phyloP scores from a whole-genome alignment of 64 coral and sea anemone species.

The Actinia tenebrosa region DNA sequence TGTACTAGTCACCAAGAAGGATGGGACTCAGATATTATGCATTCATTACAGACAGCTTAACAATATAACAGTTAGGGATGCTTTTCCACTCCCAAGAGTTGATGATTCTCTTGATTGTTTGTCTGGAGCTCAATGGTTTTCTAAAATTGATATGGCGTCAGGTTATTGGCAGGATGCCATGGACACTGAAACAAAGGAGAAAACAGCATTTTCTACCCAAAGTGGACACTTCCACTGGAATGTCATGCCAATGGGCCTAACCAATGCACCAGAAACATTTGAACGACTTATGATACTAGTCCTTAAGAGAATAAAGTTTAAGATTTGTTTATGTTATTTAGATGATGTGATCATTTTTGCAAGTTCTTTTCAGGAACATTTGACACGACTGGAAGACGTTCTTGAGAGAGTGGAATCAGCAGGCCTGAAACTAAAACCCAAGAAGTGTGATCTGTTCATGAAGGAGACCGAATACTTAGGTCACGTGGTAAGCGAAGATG shows the following conservation, averaged over 20 bases:
- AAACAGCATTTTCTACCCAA: slow-evolving; percentile 15
- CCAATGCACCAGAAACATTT: slow-evolving; percentile 31
- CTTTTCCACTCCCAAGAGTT: slow-evolving; percentile 17
- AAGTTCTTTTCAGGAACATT: slow-evolving; percentile 30
- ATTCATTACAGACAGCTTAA: slow-evolving; percentile 27
- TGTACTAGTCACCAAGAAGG: slow-evolving; percentile 26
- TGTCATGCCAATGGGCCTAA: slow-evolving; percentile 28
- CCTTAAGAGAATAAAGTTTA: background rate
- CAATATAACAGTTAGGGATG: slow-evolving; percentile 22
- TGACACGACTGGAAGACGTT: slow-evolving; percentile 25
- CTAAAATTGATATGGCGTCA: slow-evolving; percentile 3
- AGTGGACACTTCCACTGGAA: slow-evolving; percentile 13
- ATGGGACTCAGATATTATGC: slow-evolving; percentile 11
- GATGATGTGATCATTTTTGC: slow-evolving; percentile 38
- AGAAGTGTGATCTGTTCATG: background rate
- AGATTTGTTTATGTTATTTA: slow-evolving; percentile 32
- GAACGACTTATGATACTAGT: slow-evolving; percentile 24
- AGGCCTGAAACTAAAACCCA: background rate
- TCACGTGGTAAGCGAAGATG: slow-evolving; percentile 38
- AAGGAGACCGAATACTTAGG: background rate
- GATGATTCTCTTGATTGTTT: slow-evolving; percentile 1
- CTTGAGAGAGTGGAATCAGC: background rate
- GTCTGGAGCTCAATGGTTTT: slow-evolving; percentile 19
- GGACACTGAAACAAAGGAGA: slow-evolving; percentile 25
- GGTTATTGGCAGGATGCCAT: slow-evolving; percentile 47